Evolutionary conservation across 2,888 invertebrate genomes (phyloP), one percentile per base, ranked within the genome.

Genomic region (Protodeltote pygarga): DNA sequence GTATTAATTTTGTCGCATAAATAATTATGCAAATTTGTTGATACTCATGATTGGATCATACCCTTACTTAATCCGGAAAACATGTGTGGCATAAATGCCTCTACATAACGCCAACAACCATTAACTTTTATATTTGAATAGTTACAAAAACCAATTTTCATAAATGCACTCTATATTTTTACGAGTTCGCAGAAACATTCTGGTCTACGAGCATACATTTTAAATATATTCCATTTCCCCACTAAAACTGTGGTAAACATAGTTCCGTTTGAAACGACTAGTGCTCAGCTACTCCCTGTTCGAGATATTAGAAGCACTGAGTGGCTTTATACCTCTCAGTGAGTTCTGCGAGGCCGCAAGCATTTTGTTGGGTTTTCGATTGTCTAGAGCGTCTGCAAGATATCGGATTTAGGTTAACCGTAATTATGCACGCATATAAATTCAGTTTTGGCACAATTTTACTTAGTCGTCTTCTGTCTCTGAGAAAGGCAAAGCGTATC

Each of bases 281-380:
- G 54, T 45, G 48, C 46, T 63, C 23, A 52, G 40, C 40, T 45
- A 57, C 53, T n/a, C 44, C 57, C 20, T 24, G 40, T 50, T 54
- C 45, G 27, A 54, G 59, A 52, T 60, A 70, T 70, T 63, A 70
- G 67, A 55, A 59, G 55, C 45, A 47, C 42, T 52, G 58, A 68
- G 61, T 65, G 65, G 55, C 50, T 64, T 48, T 65, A 61, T 53
- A 51, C 65, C 39, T 50, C 61, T 57, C 38, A 28, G 40, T 19
- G 46, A 39, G 54, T 52, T 65, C 27, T 16, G 41, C 31, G 38
- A 19, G 28, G 40, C 46, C 52, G 44, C 40, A 46, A 65, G 58
- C 45, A 61, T 66, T 65, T 65, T 28, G 57, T 53, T 50, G 38
- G 35, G 40, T 38, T 27, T 46, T 24, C 47, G 45, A 60, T 47